A percentile compares a stretch with the other conserved stretches of the same genome.
Conservation (phyloP, 1,140 invertebrate species). For the Brachionus calyciflorus region DNA sequence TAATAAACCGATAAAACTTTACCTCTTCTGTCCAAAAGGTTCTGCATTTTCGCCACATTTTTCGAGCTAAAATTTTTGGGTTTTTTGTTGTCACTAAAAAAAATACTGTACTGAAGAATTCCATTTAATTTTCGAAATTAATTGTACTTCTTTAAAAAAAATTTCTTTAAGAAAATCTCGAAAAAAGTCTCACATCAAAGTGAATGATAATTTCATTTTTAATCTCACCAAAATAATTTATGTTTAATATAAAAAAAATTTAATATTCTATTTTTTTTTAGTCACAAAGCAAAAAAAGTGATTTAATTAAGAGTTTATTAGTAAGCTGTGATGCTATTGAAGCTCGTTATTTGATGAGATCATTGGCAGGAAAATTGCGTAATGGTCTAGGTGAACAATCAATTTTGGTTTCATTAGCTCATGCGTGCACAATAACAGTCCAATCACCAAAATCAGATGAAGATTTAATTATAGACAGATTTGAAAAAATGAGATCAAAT, state of each 20-base stretch:
- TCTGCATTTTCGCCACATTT: no score
- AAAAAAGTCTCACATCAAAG: no score
- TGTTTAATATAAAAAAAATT: no score
- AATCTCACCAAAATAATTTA: no score
- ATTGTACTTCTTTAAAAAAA: neutral
- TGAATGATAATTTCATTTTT: no score
- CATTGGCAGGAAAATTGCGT: slow-evolving; percentile 85
- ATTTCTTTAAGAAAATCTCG: slow-evolving; percentile 23
- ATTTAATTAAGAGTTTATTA: slow-evolving; percentile 85
- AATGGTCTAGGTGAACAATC: slow-evolving; percentile 96
- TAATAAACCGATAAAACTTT: no score
- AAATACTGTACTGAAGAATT: neutral
- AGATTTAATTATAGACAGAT: slow-evolving; percentile 13
- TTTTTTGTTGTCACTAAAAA: no score
- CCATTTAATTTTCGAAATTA: neutral
- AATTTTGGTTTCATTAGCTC: slow-evolving; percentile 78
- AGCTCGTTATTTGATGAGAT: slow-evolving; percentile 85
- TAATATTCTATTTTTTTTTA: slow-evolving; percentile 57
- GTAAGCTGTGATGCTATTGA: slow-evolving; percentile 86
- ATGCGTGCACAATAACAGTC: slow-evolving; percentile 68
- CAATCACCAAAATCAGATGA: neutral
- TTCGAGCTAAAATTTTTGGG: no score
- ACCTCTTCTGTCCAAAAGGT: no score
- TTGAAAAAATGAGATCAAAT: slow-evolving; percentile 23
- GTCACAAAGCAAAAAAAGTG: slow-evolving; percentile 73